Evolutionary conservation across 2,797 vertebrate species (phyloP), one percentile per base, ranked within the genome.

Genomic region (Leptatherina wallacei): DNA sequence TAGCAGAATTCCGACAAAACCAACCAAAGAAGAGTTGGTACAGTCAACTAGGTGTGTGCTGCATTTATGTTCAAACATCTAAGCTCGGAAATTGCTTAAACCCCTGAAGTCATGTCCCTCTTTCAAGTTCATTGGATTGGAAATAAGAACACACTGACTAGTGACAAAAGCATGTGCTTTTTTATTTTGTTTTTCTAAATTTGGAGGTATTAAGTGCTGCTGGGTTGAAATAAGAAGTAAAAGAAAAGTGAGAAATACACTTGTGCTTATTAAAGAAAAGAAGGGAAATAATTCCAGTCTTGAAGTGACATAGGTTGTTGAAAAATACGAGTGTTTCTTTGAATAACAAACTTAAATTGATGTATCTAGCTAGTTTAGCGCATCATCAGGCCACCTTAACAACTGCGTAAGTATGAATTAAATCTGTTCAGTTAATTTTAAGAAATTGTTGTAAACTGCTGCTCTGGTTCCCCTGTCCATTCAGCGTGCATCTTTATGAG

Each of bases 1-100:
- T 35, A 3, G 12, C n/a, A 55, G 49, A 36, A 72, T 88, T 89
- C 62, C 63, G 91, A 90, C 80, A 85, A 83, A 91, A 94, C 91
- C 93, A 94, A 87, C 10, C 80, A 2, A 24, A 44, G 29, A 1
- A 3, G 12, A 75, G 47, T 3, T 18, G 29, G 52, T 55, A 55
- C 52, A 30, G 27, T 55, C 52, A 16, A 8, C 22, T 63, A 60
- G 68, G 71, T 65, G 1, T 13, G 29, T 82, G 82, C 13, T 86
- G 84, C 88, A 22, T 91, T 93, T 79, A 75, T 0, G 75, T 74
- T 60, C 71, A 52, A 29, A 71, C 20, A 55, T 74, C 7, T 69
- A 59, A 71, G 65, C 80, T 87, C 81, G 84, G 88, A 86, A 61
- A 78, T 76, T 12, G 1, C 7, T 2, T 55, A 0, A 35, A 0